Percentiles rank a stretch among this genome's conserved stretches.
Conservation (phyloP, 2,797 vertebrate genomes). For the Tympanoctomys barrerae region DNA sequence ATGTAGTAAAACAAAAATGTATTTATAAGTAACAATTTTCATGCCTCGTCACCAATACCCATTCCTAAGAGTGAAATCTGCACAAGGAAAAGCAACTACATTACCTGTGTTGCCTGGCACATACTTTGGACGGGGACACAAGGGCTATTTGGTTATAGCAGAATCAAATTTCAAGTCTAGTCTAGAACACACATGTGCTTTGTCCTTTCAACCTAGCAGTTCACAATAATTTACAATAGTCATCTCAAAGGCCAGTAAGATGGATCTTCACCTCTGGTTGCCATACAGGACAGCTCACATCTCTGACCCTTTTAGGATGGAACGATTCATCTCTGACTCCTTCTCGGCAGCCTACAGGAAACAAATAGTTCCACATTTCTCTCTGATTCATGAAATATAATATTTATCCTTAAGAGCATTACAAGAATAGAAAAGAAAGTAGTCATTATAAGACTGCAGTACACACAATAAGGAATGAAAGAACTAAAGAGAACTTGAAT, state of each 20-base stretch:
- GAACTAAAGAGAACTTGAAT: background rate
- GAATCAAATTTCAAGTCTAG: background rate
- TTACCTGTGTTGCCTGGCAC: background rate
- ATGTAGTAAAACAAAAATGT: slow-evolving; percentile 15
- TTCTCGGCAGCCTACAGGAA: slow-evolving; percentile 72
- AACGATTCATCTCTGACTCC: slow-evolving; percentile 51
- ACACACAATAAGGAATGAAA: background rate
- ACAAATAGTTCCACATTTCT: slow-evolving; percentile 1
- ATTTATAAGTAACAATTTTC: background rate
- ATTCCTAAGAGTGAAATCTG: background rate
- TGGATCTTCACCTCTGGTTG: slow-evolving; percentile 84
- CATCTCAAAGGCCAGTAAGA: slow-evolving; percentile 87
- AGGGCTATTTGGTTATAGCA: background rate
- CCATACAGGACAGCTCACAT: background rate
- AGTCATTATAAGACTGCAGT: background rate
- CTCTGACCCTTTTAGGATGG: slow-evolving; percentile 13
- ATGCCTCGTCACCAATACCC: background rate
- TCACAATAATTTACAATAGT: slow-evolving; percentile 89
- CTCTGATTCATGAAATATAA: background rate
- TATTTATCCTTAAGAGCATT: background rate
- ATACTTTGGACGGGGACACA: background rate
- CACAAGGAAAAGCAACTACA: background rate
- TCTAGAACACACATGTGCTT: background rate
- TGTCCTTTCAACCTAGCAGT: background rate
- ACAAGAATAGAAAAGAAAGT: slow-evolving; percentile 6